A percentile compares a stretch with the other conserved stretches of the same genome.
Conservation (phyloP, 2,113 vertebrate genomes). For the Penelope pileata region DNA sequence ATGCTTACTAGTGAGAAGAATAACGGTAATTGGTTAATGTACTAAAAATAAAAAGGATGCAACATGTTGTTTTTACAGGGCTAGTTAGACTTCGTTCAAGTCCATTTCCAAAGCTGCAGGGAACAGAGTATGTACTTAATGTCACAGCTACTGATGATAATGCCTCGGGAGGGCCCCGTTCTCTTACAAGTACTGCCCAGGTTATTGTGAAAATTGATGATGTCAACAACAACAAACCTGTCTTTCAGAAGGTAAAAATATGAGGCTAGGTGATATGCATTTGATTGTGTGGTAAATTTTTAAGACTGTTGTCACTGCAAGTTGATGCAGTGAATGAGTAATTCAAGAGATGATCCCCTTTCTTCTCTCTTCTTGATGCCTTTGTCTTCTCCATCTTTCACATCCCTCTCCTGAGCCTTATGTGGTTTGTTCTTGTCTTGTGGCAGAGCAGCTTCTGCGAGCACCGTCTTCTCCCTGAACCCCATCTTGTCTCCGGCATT, state of each 20-base stretch:
- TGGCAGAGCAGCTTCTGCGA: neutral
- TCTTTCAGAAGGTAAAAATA: constrained; percentile 85
- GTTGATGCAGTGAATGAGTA: neutral
- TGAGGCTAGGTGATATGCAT: neutral
- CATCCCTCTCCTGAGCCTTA: neutral
- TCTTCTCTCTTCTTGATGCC: neutral
- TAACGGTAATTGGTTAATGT: neutral
- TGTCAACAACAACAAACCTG: constrained; percentile 90
- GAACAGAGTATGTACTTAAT: constrained; percentile 85
- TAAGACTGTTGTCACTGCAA: neutral
- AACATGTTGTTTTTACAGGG: constrained; percentile 70
- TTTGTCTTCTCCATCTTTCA: neutral
- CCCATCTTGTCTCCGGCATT: neutral
- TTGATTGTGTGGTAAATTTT: neutral
- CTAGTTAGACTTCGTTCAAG: constrained; percentile 86
- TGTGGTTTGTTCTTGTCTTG: neutral
- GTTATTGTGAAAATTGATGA: constrained; percentile 87
- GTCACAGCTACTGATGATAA: constrained; percentile 89
- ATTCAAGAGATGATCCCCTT: neutral
- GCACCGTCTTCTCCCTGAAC: neutral
- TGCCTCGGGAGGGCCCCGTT: constrained; percentile 81
- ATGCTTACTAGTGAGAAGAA: neutral
- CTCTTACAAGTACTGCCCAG: constrained; percentile 82
- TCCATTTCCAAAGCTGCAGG: constrained; percentile 84
- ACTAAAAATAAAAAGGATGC: neutral